Percentiles rank a stretch among this genome's conserved stretches.
Conservation (phyloP, 2,797 vertebrate species). For the Tokudaia muenninki region DNA sequence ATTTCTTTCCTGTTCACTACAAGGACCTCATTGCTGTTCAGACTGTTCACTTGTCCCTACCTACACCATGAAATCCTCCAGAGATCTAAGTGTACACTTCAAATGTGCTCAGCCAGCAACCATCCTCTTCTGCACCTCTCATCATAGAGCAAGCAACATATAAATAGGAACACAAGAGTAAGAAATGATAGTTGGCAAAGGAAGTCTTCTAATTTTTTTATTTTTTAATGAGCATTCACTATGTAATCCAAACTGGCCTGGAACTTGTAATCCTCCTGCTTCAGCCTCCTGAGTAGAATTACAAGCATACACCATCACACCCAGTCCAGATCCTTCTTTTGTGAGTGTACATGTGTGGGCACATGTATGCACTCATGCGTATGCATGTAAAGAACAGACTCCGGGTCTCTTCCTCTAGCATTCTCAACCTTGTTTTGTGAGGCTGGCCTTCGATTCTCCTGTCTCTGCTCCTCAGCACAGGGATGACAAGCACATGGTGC, state of each 20-base stretch:
- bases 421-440: background rate
- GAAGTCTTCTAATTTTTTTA: background rate
- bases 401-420: background rate
- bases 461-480: background rate
- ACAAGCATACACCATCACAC: background rate
- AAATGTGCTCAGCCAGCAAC: background rate
- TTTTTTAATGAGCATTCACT: background rate
- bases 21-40: background rate
- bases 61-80: background rate
- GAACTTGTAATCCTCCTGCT: background rate
- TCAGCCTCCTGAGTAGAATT: background rate
- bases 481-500: background rate
- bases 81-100: background rate
- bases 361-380: background rate
- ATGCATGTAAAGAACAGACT: background rate
- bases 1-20: conserved; percentile 1
- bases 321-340: background rate
- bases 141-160: background rate
- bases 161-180: background rate
- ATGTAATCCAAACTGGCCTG: background rate
- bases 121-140: background rate
- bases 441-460: background rate
- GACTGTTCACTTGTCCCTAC: background rate
- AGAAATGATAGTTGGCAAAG: background rate
- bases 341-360: background rate